These are phyloP conservation scores for Pachycephala philippinensis DNA, from an alignment of 2,113 vertebrate species.

Conservation along the genomic window DNA sequence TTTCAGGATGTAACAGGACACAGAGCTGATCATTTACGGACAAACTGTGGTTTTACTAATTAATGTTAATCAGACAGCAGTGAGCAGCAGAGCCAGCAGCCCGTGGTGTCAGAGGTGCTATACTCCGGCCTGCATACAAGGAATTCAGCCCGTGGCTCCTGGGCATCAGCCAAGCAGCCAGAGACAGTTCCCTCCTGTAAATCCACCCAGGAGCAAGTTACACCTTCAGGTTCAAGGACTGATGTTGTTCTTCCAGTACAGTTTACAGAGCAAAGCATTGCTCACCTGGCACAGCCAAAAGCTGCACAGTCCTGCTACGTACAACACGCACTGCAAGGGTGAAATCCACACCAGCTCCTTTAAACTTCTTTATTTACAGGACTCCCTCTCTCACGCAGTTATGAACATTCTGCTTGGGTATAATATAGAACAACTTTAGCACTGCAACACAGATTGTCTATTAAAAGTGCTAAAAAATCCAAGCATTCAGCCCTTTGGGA, in stretches of 20 bases:
- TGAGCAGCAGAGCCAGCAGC: background rate
- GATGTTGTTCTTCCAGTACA: background rate
- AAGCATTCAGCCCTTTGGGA: background rate
- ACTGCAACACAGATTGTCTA: rapidly evolving
- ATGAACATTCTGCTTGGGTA: background rate
- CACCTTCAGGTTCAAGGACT: background rate
- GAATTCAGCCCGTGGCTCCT: background rate
- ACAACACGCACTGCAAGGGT: background rate
- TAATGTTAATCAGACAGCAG: background rate
- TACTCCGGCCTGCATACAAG: background rate
- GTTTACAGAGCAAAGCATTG: background rate
- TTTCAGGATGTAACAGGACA: background rate
- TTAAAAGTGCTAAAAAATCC: background rate
- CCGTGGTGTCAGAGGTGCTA: background rate
- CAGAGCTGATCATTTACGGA: background rate
- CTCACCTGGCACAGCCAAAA: background rate
- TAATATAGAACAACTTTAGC: background rate
- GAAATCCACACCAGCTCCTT: background rate
- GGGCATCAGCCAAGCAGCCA: background rate
- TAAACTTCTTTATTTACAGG: background rate
- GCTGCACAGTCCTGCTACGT: background rate
- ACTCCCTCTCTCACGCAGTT: background rate
- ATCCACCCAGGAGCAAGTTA: background rate
- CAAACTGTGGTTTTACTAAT: background rate
- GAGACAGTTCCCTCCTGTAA: background rate